Evolutionary conservation across 1,140 invertebrate genomes (phyloP), one percentile per base, ranked within the genome.

Genomic region (Caenorhabditis tropicalis): DNA sequence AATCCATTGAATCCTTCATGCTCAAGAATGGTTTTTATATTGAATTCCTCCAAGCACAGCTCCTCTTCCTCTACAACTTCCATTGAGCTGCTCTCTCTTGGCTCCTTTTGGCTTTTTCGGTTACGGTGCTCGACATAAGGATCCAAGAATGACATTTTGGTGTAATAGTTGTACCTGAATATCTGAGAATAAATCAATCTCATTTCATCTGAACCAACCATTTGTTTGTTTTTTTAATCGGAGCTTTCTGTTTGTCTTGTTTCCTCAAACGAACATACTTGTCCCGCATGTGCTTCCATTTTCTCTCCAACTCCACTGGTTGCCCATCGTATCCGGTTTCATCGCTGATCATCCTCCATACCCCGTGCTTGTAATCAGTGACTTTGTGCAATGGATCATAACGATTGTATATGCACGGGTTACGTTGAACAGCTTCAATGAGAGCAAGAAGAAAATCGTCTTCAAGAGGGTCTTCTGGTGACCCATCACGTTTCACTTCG

Each of bases 131-230:
- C 83, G 6, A 84, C 79, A 27, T 84, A 84, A 16, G 83, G 83
- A 36, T 84, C 83, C 70, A 84, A 29, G n/a, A 84, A 84, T 0
- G 70, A 79, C 83, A 84, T 84, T 65, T 84, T 84, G 4, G 56
- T 31, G 19, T 80, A 79, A 21, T 80, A 84, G 29, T 53, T 49
- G 33, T 46, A 84, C 82, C 82, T 82, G n/a, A n/a, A n/a, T n/a
- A n/a, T n/a, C n/a, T n/a, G n/a, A n/a, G n/a, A n/a, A n/a, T n/a
- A n/a, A n/a, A n/a, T n/a, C n/a, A n/a, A n/a, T n/a, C n/a, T n/a
- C 81, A 65, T 48, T 6, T 29, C 4, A 24, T 33, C n/a, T 33
- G 29, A 60, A 36, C 48, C 36, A 0, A 74, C 65, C 65, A 74
- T 24, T 84, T 36, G 80, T 65, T 80, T 5, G 48, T 60, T 7